Percentiles rank a stretch among this genome's conserved stretches.
Evolutionary conservation across 2,113 vertebrate genomes (phyloP).

Genomic region (Oreochromis aureus): DNA sequence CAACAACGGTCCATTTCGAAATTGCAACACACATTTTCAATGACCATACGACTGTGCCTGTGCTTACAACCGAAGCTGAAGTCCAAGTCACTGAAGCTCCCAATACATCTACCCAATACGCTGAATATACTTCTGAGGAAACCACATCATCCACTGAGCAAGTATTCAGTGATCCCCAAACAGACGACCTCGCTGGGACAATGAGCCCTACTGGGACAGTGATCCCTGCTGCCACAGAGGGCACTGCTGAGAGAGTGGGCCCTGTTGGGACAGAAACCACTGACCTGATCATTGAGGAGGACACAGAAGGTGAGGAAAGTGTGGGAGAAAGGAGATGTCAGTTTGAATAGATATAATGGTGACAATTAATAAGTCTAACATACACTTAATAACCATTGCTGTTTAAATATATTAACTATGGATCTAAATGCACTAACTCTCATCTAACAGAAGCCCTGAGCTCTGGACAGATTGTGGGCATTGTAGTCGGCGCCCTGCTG

Average conservation of each 20-base stretch:
- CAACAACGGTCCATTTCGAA: not conserved
- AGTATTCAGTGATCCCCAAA: not conserved
- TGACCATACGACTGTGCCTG: not conserved
- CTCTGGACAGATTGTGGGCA: conserved; percentile 68
- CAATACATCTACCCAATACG: not conserved
- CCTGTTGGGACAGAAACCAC: not conserved
- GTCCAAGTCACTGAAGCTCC: not conserved
- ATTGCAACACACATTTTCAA: not conserved
- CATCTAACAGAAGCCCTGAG: conserved; percentile 39
- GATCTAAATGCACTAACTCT: not conserved
- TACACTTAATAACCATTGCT: not conserved
- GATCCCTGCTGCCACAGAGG: not conserved
- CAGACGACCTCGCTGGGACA: not conserved
- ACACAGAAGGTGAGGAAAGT: conserved; percentile 1
- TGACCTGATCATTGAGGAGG: not conserved
- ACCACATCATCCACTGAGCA: not conserved
- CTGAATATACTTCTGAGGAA: not conserved
- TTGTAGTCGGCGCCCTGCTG: conserved; percentile 67
- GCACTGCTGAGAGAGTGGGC: not conserved
- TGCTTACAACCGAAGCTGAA: not conserved
- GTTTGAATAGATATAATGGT: not conserved
- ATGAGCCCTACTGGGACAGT: not conserved
- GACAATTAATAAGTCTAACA: not conserved
- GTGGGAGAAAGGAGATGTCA: not conserved
- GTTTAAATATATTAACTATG: not conserved